A percentile compares a stretch with the other conserved stretches of the same genome.
Evolutionary conservation across 1,140 invertebrate genomes (phyloP).

Genomic region (Pomacea maculata): DNA sequence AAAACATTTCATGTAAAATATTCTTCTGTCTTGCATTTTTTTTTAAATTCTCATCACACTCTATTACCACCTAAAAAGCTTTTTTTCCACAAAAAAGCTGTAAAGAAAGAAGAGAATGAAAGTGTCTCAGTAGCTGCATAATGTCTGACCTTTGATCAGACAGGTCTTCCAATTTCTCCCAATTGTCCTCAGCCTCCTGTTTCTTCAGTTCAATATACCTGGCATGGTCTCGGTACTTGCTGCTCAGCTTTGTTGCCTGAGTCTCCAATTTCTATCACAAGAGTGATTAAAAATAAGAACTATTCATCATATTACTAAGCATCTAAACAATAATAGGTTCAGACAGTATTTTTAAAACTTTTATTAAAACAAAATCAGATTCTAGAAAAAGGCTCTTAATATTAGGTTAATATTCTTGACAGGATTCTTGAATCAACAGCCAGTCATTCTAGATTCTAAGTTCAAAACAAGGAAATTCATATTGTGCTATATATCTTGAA

Average conservation of each 20-base stretch:
- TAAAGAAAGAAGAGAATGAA: neutral
- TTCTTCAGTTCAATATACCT: conserved; percentile 92
- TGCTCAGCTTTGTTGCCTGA: conserved; percentile 74
- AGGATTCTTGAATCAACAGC: too few species aligned
- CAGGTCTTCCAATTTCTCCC: conserved; percentile 86
- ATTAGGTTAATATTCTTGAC: too few species aligned
- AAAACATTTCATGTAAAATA: too few species aligned
- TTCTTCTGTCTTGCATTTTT: too few species aligned
- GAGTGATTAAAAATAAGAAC: neutral
- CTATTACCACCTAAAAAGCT: neutral
- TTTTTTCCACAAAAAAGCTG: neutral
- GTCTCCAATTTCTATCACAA: conserved; percentile 58
- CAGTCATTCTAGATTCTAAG: too few species aligned
- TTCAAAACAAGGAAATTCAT: too few species aligned
- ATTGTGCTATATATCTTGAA: too few species aligned
- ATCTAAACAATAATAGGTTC: too few species aligned
- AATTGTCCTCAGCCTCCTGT: conserved; percentile 90
- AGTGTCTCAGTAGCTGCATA: neutral
- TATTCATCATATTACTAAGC: neutral
- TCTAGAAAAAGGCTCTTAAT: too few species aligned
- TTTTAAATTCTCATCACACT: too few species aligned
- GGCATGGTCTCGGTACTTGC: conserved; percentile 90
- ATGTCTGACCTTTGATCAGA: conserved; percentile 48
- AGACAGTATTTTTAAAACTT: too few species aligned
- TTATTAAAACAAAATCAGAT: too few species aligned